These are phyloP conservation scores for Polylopha cassiicola DNA, from an alignment of 2,888 invertebrate genomes.

Conservation along the genomic window DNA sequence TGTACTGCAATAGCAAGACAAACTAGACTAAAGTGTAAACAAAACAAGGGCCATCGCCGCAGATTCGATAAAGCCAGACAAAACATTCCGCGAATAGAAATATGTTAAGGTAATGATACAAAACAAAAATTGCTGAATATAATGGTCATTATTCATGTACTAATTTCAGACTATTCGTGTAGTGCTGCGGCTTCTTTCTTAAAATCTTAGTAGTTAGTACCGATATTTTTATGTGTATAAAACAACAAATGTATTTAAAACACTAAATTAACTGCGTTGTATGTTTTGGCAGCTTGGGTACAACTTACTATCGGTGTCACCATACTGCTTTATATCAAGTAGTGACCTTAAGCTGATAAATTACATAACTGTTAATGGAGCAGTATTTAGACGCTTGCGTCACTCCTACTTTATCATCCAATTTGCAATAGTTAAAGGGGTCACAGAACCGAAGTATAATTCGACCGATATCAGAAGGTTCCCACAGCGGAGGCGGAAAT, in stretches of 20 bases:
- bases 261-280: too few species aligned
- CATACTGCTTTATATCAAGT: slow-evolving; percentile 1
- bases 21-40: slow-evolving; percentile 48
- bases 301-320: slow-evolving; percentile 16
- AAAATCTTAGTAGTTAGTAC: too few species aligned
- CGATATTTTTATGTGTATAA: too few species aligned
- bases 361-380: slow-evolving; percentile 5
- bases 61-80: slow-evolving; percentile 29
- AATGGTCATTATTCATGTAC: slow-evolving; percentile 18
- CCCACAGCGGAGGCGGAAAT: slow-evolving; percentile 49
- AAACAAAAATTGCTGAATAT: slow-evolving; percentile 19
- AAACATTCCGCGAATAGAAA: slow-evolving; percentile 19
- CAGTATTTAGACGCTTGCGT: slow-evolving; percentile 2
- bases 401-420: slow-evolving; percentile 3
- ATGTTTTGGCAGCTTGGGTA: too few species aligned
- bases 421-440: slow-evolving; percentile 38
- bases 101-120: too few species aligned
- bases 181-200: too few species aligned
- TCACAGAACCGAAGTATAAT: slow-evolving; percentile 52
- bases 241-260: too few species aligned
- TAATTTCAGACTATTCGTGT: too few species aligned
- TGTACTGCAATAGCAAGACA: slow-evolving; percentile 8
- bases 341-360: slow-evolving; percentile 5
- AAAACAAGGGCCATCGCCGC: slow-evolving; percentile 59
- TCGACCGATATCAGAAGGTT: slow-evolving; percentile 39